Base-by-base conservation (phyloP, 1,140 invertebrate genomes). In the Phenacoccus solenopsis region DNA sequence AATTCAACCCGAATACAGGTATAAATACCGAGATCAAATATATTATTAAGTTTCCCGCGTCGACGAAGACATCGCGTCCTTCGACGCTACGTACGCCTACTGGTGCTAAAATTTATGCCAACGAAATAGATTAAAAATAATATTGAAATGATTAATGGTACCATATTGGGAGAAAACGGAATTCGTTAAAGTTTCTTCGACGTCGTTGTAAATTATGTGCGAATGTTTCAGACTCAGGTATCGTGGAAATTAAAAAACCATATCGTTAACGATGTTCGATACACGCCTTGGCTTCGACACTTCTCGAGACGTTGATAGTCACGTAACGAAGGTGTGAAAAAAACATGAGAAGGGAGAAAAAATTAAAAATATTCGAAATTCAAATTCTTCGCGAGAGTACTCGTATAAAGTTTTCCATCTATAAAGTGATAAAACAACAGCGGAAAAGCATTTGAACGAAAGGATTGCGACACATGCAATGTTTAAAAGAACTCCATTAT, bases 361-460 rank as follows among this genome's bases (percentile, higher is more conserved):
- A 49, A 16, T 49, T 10, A 49, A n/a, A 49, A 49, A 49, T 49
- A 49, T 49, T 49, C 20, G 3, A 49, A 49, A 49, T 49, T 49
- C 38, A 49, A 49, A 49, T 49, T 5, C 38, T 10, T 49, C 38
- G 38, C 13, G 20, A n/a, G 5, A 49, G 20, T 16, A n/a, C 20
- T 49, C 5, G 38, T 16, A 49, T 49, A 9, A 49, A 49, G 12
- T 49, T 49, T 49, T 49, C 20, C 38, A 49, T n/a, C 38, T 49
- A 49, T n/a, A n/a, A 49, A 49, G 38, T 49, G 38, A n/a, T n/a
- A 49, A 49, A 49, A 49, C 38, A 49, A 49, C 38, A 49, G 38
- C 38, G 3, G 38, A 49, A 49, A 49, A 49, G 38, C 38, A n/a
- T n/a, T 49, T 49, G 5, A 49, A 49, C 38, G 38, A 49, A 49